Evolutionary conservation across 1,140 invertebrate genomes (phyloP), one percentile per base, ranked within the genome.

Genomic region (Eurosta solidaginis): DNA sequence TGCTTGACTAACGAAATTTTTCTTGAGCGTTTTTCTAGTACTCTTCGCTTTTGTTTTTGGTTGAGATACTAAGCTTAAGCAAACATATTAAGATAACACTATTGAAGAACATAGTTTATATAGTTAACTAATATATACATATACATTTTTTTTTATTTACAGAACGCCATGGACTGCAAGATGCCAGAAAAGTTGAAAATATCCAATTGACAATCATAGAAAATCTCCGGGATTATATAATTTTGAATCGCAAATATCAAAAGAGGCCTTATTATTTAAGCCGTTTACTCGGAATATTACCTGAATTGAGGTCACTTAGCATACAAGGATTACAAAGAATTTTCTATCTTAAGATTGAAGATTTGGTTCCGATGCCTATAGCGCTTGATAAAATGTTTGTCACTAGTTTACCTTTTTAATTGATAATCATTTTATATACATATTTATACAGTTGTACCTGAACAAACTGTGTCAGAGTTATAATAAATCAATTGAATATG

Each of bases 191-290:
- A 83, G 96, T 98, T 80, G 96, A 98, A 86, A 95, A 96, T 82
- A 89, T 98, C 9, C 96, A 98, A 87, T 96, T 96, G 95, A 97
- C 97, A 88, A 96, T 98, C 81, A 97, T 98, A 79, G 93, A 94
- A 75, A 96, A 96, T 63, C 89, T 99, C 12, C 91, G 96, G 10
- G 97, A 98, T 83, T 97, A 98, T 89, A 96, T 97, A 83, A 97
- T 96, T 9, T 97, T 97, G 89, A 96, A 96, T 87, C 92, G 93
- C 74, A 96, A 94, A 84, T 96, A 93, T n/a, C 94, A 96, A 88
- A 92, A 92, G 82, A 96, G 94, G 87, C 92, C 92, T 27, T 95
- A 97, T 81, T 97, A 97, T 89, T 96, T 98, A 90, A 97, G 96
- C 45, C 91, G 94, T 20, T 92, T 98, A 47, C 89, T 98, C 40